Evolutionary conservation across 2,797 vertebrate genomes (phyloP).

Genomic region (Morelia viridis): DNA sequence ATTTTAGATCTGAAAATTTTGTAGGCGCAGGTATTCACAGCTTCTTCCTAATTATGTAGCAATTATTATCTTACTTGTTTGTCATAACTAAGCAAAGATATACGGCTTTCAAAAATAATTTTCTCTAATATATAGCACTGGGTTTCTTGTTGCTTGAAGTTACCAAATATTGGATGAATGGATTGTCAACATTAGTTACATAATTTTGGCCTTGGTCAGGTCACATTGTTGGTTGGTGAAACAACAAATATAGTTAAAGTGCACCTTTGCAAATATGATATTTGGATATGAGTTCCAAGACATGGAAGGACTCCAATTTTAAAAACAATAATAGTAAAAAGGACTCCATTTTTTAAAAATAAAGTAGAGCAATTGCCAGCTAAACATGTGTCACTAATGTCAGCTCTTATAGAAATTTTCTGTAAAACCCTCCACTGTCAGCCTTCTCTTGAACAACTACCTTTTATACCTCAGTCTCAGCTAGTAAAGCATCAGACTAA

Average conservation of each 20-base stretch:
- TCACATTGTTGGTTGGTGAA: neutral
- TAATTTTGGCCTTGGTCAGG: neutral
- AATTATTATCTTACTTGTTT: neutral
- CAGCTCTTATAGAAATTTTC: neutral
- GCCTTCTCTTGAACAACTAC: neutral
- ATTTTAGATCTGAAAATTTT: neutral
- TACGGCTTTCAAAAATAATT: neutral
- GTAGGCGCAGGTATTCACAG: neutral
- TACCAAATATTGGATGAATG: constrained; percentile 22
- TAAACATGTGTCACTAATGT: neutral
- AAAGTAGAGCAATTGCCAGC: neutral
- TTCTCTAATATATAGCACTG: neutral
- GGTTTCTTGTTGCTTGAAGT: constrained; percentile 14
- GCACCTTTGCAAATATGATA: neutral
- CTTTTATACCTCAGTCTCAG: neutral
- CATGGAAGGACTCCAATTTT: neutral
- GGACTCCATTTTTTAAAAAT: neutral
- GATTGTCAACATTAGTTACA: neutral
- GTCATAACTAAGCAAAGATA: neutral
- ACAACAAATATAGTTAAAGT: neutral
- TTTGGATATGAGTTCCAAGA: neutral
- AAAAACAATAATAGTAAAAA: neutral
- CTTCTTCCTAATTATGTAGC: neutral
- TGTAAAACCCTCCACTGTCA: neutral
- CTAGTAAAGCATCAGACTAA: neutral